Evolutionary conservation across 2,797 vertebrate species (phyloP).

Genomic region (Brachyalestes nurse): DNA sequence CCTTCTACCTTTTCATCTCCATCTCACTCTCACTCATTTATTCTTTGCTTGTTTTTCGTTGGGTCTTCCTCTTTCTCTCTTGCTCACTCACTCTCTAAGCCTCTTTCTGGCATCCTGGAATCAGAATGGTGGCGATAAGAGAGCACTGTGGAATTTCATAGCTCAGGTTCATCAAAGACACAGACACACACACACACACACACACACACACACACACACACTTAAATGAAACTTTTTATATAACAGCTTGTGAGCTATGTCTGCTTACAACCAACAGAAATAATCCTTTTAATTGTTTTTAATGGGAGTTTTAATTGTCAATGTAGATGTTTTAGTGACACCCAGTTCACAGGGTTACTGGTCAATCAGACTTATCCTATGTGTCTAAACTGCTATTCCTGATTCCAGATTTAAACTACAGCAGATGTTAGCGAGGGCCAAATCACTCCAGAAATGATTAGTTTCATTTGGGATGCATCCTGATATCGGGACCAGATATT

Average conservation of each 20-base stretch:
- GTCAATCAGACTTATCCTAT: background rate
- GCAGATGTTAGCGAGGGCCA: background rate
- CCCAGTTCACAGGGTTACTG: background rate
- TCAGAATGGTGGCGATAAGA: constrained; percentile 68
- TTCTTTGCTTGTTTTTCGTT: constrained; percentile 46
- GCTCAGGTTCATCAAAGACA: constrained; percentile 3
- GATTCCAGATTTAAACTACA: constrained; percentile 14
- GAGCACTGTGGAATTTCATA: constrained; percentile 64
- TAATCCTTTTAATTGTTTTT: too few species aligned
- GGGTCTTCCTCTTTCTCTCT: constrained; percentile 23
- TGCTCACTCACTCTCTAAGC: constrained; percentile 26
- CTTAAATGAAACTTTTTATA: background rate
- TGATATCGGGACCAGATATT: too few species aligned
- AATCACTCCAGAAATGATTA: background rate
- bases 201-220: constrained; percentile 8
- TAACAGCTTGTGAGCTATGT: background rate
- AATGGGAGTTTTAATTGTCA: too few species aligned
- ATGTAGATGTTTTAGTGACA: background rate
- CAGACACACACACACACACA: background rate
- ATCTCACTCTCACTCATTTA: constrained; percentile 59
- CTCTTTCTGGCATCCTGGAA: constrained; percentile 68
- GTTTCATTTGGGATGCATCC: too few species aligned
- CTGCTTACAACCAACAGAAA: too few species aligned
- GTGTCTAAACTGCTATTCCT: background rate
- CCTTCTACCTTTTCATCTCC: constrained; percentile 56